phyloP scores from a whole-genome alignment of 2,113 vertebrate genomes.

The Acrocephalus arundinaceus region DNA sequence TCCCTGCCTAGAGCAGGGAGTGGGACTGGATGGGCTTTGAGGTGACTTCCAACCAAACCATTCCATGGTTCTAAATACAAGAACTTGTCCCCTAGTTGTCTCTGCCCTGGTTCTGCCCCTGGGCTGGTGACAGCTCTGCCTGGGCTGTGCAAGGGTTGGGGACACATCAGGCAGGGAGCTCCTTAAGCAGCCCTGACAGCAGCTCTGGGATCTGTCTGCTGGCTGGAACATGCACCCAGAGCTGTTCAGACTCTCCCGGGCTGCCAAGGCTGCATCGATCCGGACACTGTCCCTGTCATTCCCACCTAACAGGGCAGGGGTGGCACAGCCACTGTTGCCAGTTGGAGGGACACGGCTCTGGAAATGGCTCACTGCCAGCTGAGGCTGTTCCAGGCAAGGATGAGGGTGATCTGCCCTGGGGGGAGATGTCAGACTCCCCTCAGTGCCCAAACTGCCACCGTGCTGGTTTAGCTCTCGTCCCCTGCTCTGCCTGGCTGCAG shows the following conservation, averaged over 20 bases:
- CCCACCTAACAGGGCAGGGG: not conserved
- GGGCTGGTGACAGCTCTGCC: not conserved
- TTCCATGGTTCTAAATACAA: not conserved
- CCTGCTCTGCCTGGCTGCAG: not conserved
- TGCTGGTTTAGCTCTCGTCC: not conserved
- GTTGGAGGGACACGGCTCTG: not conserved
- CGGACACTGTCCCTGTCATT: not conserved
- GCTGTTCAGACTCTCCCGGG: fast-evolving
- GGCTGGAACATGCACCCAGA: fast-evolving
- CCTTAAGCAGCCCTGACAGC: not conserved
- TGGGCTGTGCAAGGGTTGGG: not conserved
- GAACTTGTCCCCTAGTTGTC: not conserved
- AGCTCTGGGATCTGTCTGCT: not conserved
- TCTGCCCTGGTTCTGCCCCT: not conserved
- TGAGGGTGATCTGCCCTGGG: not conserved
- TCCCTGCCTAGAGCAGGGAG: not conserved
- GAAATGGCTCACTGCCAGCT: not conserved
- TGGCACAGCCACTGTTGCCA: not conserved
- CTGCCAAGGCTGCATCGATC: not conserved
- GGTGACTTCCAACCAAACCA: not conserved
- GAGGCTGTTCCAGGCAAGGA: not conserved
- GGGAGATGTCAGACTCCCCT: not conserved
- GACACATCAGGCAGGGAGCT: not conserved
- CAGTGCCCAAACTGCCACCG: not conserved
- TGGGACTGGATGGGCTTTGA: fast-evolving